Percentiles rank a stretch among this genome's conserved stretches.
phyloP scores from a whole-genome alignment of 2,113 vertebrate species.

The Vicugna pacos region DNA sequence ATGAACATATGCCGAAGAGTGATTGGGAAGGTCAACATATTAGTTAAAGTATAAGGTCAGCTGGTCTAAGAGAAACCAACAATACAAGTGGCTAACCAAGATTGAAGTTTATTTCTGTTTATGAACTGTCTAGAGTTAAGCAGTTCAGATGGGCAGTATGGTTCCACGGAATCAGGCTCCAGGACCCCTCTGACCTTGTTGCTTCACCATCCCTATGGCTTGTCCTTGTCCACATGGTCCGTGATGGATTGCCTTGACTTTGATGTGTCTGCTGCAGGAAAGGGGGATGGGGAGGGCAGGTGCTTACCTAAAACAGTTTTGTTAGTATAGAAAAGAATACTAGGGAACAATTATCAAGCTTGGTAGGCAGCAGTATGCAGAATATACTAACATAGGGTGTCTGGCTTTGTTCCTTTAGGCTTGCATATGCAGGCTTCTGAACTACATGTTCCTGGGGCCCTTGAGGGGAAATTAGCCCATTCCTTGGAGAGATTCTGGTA shows the following conservation, averaged over 20 bases:
- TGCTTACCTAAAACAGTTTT: not conserved
- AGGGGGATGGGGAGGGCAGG: not conserved
- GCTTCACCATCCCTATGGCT: not conserved
- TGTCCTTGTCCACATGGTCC: not conserved
- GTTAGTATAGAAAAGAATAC: not conserved
- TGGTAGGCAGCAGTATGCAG: not conserved
- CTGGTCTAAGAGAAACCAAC: not conserved
- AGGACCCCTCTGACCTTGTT: not conserved
- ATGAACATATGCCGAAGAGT: not conserved
- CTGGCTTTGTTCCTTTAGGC: not conserved
- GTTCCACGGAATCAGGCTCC: not conserved
- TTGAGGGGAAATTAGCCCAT: not conserved
- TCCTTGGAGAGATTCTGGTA: not conserved
- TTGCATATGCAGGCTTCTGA: not conserved
- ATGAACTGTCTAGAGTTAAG: not conserved
- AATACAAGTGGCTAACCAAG: conserved; percentile 1
- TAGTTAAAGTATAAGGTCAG: conserved; percentile 10
- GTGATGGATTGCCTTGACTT: not conserved
- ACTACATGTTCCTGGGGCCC: not conserved
- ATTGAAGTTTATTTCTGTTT: conserved; percentile 47
- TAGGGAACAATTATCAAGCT: not conserved
- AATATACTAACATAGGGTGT: not conserved
- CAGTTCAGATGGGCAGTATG: not conserved
- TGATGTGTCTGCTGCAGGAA: not conserved
- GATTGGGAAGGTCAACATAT: not conserved